These are phyloP conservation scores for Cephus spinipes DNA, from an alignment of 2,888 invertebrate genomes.

Conservation along the genomic window DNA sequence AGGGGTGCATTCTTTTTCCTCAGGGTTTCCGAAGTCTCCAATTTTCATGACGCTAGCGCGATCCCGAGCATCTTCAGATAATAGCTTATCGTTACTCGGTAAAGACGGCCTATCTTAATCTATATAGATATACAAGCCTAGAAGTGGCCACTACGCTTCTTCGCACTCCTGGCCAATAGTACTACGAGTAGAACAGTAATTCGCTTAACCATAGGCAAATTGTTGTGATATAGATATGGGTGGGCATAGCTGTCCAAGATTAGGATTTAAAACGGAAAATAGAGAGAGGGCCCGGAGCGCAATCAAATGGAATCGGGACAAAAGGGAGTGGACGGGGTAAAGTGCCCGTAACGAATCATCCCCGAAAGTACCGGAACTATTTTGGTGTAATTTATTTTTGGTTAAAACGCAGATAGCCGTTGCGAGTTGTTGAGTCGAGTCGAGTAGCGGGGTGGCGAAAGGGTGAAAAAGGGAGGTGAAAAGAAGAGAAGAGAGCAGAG, in stretches of 20 bases:
- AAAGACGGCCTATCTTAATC: neutral
- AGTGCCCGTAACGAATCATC: neutral
- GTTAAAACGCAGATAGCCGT: constrained; percentile 29
- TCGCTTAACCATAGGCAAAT: neutral
- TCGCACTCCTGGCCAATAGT: neutral
- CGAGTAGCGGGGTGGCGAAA: constrained; percentile 16
- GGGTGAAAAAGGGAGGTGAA: neutral
- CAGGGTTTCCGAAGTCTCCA: neutral
- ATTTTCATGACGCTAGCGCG: neutral
- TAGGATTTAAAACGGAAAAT: neutral
- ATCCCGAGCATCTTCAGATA: neutral
- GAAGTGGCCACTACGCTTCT: neutral
- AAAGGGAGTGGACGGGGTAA: neutral
- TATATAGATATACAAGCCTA: neutral
- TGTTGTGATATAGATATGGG: neutral
- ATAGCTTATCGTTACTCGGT: constrained; percentile 2
- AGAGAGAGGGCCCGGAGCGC: neutral
- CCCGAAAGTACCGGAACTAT: constrained; percentile 3
- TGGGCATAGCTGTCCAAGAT: neutral
- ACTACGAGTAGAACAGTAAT: neutral
- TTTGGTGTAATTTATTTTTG: constrained; percentile 36
- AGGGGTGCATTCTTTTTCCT: neutral
- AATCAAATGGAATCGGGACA: neutral
- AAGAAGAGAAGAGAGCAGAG: neutral
- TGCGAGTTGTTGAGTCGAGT: constrained; percentile 23